Base-by-base conservation (phyloP, 2,797 vertebrate genomes). In the Alectoris magna region DNA sequence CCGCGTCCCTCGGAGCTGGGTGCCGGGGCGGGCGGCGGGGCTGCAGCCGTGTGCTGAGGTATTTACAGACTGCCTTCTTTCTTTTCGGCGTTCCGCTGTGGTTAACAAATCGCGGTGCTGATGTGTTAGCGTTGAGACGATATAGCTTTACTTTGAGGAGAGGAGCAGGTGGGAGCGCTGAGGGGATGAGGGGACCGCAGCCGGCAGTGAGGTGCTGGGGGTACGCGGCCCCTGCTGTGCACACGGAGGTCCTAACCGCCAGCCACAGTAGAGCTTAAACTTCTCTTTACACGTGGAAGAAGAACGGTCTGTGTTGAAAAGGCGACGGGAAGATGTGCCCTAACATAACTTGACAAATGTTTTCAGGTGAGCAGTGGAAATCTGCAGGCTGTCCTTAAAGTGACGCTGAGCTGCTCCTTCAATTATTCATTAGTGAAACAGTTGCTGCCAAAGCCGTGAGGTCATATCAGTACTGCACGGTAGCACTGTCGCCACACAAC, bases 401-500 rank as follows among this genome's bases (percentile, higher is more conserved):
- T 62, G 38, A 41, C 26, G 64, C 41, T 55, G 58, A 66, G 58
- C 27, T 71, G 29, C 43, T 81, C 39, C 2, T 67, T 92, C 66
- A 63, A 84, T 94, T 87, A 64, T 94, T 88, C 34, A 92, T 58
- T 41, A 76, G 51, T 59, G 64, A 64, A 91, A 73, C 34, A 69
- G 27, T 76, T 90, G 43, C 73, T 82, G 88, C 77, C 76, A 70
- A 48, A 88, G 46, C 53, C 31, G 62, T 68, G 48, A 84, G 44
- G 83, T 77, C 74, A 74, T n/a, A 34, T 48, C 49, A 82, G 56
- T 72, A 85, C 72, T 87, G 48, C 56, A 14, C 16, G 51, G 2
- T 92, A 60, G 69, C 69, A 21, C 11, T 79, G 9, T 39, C 36
- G 31, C 71, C 51, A 11, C 46, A 34, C 18, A 36, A 36, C 36